Conservation (phyloP, 2,113 vertebrate species). For the Haplotaxodon microlepis region DNA sequence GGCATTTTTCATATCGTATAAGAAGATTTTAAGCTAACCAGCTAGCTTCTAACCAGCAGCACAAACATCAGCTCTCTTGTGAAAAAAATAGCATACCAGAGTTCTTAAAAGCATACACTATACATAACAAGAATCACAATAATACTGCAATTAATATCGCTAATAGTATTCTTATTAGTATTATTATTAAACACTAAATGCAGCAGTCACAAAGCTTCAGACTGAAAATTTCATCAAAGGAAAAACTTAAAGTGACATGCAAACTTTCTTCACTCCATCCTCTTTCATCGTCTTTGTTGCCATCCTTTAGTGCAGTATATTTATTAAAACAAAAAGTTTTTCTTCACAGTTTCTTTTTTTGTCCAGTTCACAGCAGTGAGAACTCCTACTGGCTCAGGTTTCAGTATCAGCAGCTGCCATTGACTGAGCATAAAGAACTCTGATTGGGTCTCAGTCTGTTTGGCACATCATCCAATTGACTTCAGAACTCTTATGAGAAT, state of each 20-base stretch:
- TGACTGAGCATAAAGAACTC: constrained; percentile 25
- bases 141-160: constrained; percentile 46
- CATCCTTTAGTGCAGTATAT: constrained; percentile 16
- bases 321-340: constrained; percentile 2
- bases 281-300: background rate
- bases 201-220: constrained; percentile 30
- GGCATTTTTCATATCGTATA: background rate
- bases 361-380: constrained; percentile 5
- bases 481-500: constrained; percentile 11
- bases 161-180: constrained; percentile 48
- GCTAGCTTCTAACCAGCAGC: background rate
- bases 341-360: constrained; percentile 31
- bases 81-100: constrained; percentile 34
- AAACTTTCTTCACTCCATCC: background rate
- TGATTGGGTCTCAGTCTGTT: constrained; percentile 33
- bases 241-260: constrained; percentile 53
- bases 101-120: constrained; percentile 43
- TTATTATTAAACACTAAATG: constrained; percentile 42
- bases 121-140: constrained; percentile 54
- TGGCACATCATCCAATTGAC: constrained; percentile 40
- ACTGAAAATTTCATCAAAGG: constrained; percentile 32
- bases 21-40: background rate
- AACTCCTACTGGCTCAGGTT: constrained; percentile 45
- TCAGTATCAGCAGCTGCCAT: constrained; percentile 43
- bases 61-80: background rate